Evolutionary conservation across 2,888 invertebrate genomes (phyloP).

Genomic region (Hypomecis punctinalis): DNA sequence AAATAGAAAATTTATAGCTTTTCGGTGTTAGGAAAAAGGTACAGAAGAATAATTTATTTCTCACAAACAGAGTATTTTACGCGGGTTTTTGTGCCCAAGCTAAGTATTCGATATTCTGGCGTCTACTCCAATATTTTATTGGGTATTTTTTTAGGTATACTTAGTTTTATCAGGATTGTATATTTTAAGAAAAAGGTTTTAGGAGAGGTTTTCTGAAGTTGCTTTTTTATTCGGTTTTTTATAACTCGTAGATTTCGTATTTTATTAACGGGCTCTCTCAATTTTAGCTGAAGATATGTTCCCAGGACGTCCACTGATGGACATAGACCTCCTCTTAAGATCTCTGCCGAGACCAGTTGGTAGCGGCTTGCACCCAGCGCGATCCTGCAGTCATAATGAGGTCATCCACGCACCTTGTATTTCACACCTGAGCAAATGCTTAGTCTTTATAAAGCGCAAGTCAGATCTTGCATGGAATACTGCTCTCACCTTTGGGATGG

Average conservation of each 20-base stretch:
- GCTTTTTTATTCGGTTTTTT: conserved; percentile 9
- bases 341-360: too few relatives aligned
- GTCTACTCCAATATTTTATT: conserved; percentile 13
- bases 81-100: conserved; percentile 13
- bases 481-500: too few relatives aligned
- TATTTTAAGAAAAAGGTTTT: conserved; percentile 11
- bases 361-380: too few relatives aligned
- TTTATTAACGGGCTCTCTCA: not conserved
- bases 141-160: conserved; percentile 3
- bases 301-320: too few relatives aligned
- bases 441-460: too few relatives aligned
- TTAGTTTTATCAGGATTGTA: conserved; percentile 10
- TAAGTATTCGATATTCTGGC: conserved; percentile 11
- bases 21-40: conserved; percentile 31
- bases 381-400: too few relatives aligned
- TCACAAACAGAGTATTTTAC: conserved; percentile 22
- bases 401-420: too few relatives aligned
- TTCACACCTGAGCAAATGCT: too few relatives aligned
- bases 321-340: too few relatives aligned
- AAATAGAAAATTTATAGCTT: conserved; percentile 49
- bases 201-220: not conserved
- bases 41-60: conserved; percentile 33
- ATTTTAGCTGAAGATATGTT: not conserved
- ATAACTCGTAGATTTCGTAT: not conserved
- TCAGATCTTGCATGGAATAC: too few relatives aligned